These are phyloP conservation scores for Phalacrocorax brasilianus DNA, from an alignment of 2,113 vertebrate species.

Conservation along the genomic window DNA sequence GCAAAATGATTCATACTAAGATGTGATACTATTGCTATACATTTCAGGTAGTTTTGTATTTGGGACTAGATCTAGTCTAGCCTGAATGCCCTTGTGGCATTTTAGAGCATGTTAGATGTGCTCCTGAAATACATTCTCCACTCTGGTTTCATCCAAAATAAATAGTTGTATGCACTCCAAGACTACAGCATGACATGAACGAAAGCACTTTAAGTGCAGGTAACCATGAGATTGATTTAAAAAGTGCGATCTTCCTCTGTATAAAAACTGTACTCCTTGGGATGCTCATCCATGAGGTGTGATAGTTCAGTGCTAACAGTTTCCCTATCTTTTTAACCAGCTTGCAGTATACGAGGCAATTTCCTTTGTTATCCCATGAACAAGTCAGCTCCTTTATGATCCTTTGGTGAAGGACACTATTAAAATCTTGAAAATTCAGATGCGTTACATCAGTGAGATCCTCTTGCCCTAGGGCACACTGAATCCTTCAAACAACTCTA, in stretches of 20 bases:
- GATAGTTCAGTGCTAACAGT: not conserved
- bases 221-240: not conserved
- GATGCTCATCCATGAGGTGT: not conserved
- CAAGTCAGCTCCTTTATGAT: not conserved
- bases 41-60: not conserved
- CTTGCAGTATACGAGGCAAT: not conserved
- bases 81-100: not conserved
- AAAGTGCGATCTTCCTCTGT: not conserved
- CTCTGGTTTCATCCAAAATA: not conserved
- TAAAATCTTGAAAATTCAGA: not conserved
- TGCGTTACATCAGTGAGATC: not conserved
- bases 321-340: not conserved
- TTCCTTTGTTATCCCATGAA: not conserved
- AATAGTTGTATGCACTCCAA: not conserved
- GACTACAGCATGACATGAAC: not conserved
- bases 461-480: not conserved
- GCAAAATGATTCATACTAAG: not conserved
- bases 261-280: not conserved
- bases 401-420: not conserved
- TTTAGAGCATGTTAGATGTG: not conserved
- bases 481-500: not conserved
- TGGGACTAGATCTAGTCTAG: not conserved
- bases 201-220: not conserved
- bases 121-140: not conserved
- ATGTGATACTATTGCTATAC: not conserved